Percentiles rank a stretch among this genome's conserved stretches.
phyloP scores from a whole-genome alignment of 1,140 invertebrate genomes.

The Pygmarrhopalites habei region DNA sequence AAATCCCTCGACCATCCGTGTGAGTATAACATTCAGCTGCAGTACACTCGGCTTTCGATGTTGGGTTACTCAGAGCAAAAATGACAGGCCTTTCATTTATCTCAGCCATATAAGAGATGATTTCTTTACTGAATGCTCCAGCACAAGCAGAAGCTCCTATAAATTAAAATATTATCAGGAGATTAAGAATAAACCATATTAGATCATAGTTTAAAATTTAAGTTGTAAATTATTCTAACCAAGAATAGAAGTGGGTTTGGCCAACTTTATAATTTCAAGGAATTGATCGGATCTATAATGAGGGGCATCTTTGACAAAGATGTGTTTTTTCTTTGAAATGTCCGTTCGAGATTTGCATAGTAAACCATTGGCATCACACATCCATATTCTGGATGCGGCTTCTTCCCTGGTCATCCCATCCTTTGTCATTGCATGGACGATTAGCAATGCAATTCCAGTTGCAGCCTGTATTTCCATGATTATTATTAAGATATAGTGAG shows the following conservation, averaged over 20 bases:
- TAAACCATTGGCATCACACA: slow-evolving; percentile 66
- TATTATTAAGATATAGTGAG: not conserved
- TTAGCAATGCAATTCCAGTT: slow-evolving; percentile 77
- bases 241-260: slow-evolving; percentile 80
- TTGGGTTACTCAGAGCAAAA: slow-evolving; percentile 95
- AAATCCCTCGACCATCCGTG: slow-evolving; percentile 75
- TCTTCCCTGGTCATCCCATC: slow-evolving; percentile 65
- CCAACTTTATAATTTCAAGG: slow-evolving; percentile 62
- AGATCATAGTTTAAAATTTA: not conserved
- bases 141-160: slow-evolving; percentile 68
- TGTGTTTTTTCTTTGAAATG: slow-evolving; percentile 63
- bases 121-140: slow-evolving; percentile 75
- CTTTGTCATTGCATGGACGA: slow-evolving; percentile 76
- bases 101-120: slow-evolving; percentile 72
- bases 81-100: slow-evolving; percentile 74
- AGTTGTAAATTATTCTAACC: slow-evolving; percentile 50
- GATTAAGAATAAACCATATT: not conserved
- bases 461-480: slow-evolving; percentile 53
- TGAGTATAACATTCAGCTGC: slow-evolving; percentile 82
- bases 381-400: slow-evolving; percentile 47
- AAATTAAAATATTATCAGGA: slow-evolving; percentile 12
- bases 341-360: slow-evolving; percentile 68
- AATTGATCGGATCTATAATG: slow-evolving; percentile 66
- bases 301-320: slow-evolving; percentile 63
- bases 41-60: slow-evolving; percentile 94